Evolutionary conservation across 92 coral and sea anemone genomes (phyloP).

Genomic region (Umimayanthus kanabou): DNA sequence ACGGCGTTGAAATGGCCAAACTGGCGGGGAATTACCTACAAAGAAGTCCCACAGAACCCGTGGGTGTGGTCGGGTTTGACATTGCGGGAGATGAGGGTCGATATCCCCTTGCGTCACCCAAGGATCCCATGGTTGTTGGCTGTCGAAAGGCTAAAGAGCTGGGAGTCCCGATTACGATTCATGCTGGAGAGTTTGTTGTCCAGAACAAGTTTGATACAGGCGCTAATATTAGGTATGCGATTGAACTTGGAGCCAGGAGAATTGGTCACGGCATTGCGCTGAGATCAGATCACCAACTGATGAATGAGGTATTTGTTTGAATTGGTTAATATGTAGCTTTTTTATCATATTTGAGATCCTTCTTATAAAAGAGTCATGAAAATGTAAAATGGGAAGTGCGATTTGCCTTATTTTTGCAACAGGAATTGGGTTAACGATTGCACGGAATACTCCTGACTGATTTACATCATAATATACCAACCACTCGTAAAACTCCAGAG

Average conservation of each 20-base stretch:
- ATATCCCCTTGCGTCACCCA: slow-evolving; percentile 17
- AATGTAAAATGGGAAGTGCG: too few species aligned
- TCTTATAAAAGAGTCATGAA: too few species aligned
- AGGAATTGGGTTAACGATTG: too few species aligned
- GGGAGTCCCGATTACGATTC: slow-evolving; percentile 27
- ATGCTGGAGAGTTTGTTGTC: slow-evolving; percentile 33
- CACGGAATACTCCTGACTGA: too few species aligned
- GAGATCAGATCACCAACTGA: slow-evolving; percentile 21
- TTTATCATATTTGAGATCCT: not conserved
- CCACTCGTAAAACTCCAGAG: too few species aligned
- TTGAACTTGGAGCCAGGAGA: slow-evolving; percentile 36
- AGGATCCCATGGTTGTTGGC: slow-evolving; percentile 26
- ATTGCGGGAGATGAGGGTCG: slow-evolving; percentile 34
- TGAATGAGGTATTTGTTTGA: slow-evolving; percentile 7
- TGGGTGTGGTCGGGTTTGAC: slow-evolving; percentile 44
- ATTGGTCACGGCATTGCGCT: slow-evolving; percentile 38
- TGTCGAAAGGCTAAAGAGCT: slow-evolving; percentile 22
- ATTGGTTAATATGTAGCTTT: too few species aligned
- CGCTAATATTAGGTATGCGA: slow-evolving; percentile 15
- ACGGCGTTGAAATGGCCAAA: slow-evolving; percentile 29
- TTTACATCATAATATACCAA: too few species aligned
- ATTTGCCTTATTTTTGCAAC: too few species aligned
- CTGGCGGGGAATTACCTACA: slow-evolving; percentile 32
- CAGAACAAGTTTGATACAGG: not conserved
- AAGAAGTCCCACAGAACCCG: slow-evolving; percentile 3